Base-by-base conservation (phyloP, 1,140 invertebrate genomes). In the Drosophila ercepeae region DNA sequence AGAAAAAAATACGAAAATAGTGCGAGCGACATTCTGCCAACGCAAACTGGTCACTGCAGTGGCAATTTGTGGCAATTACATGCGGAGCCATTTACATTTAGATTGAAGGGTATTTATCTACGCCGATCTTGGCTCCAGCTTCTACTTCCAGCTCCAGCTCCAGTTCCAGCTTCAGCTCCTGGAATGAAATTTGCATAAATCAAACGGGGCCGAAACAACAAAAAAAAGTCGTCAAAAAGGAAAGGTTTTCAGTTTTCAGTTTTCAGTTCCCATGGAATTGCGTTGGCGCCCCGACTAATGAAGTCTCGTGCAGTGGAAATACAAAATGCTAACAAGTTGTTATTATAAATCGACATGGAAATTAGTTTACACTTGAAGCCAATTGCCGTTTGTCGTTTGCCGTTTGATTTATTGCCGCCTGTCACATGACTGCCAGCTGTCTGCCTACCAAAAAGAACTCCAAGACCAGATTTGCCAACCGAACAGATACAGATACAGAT, bases 31-130 rank as follows among this genome's bases (percentile, higher is more conserved):
- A 64, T 67, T 54, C 39, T 54, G 61, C 49, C 71, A 82, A 75
- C 64, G 81, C 72, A 88, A 88, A 88, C 82, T 88, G 82, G 83
- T 88, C 83, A 88, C 83, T 89, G 83, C 83, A 89, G 83, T 89
- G 83, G 83, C 83, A 89, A 89, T 89, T 89, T 88, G 83, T 89
- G 83, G 83, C 83, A 89, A 89, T 89, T 89, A 89, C 83, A 88
- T 89, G 83, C 83, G 83, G 83, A 89, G 77, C 83, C 83, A 89
- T 89, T 89, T 89, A 89, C 83, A 89, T 89, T 89, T 89, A 89
- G 83, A 89, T 89, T 89, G 83, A 89, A 89, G 83, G 83, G 83
- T 89, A 89, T 89, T 88, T 88, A 88, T 88, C 82, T 89, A 61
- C 58, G 29, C 57, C 60, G 60, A 64, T 64, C 60, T 64, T 64